These are phyloP conservation scores for Drosophila subobscura DNA, from an alignment of 1,140 invertebrate genomes.

Conservation along the genomic window DNA sequence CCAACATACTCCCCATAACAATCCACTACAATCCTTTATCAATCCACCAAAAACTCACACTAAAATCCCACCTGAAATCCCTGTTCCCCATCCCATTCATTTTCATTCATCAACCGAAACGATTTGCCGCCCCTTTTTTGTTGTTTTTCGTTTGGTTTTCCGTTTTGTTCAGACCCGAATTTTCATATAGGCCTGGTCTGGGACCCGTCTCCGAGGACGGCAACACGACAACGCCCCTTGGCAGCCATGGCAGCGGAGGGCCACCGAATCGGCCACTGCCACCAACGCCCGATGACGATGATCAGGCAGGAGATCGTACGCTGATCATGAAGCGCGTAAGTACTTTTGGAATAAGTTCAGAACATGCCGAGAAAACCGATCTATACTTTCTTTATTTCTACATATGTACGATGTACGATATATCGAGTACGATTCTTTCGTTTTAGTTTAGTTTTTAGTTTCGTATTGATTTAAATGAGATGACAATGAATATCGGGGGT, in stretches of 20 bases:
- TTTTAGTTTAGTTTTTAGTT: constrained; percentile 65
- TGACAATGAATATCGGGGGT: constrained; percentile 19
- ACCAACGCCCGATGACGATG: constrained; percentile 95
- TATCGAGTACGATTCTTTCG: constrained; percentile 30
- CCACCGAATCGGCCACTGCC: constrained; percentile 96
- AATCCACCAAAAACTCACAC: no score
- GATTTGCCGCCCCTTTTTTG: constrained; percentile 77
- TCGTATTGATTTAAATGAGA: constrained; percentile 48
- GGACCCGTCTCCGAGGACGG: constrained; percentile 85
- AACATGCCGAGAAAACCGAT: not conserved
- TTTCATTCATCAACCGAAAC: constrained; percentile 36
- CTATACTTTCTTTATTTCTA: constrained; percentile 18
- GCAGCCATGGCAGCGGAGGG: constrained; percentile 86
- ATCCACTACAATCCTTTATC: no score
- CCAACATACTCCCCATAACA: constrained; percentile 17
- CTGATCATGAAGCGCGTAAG: constrained; percentile 95
- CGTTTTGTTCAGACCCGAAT: constrained; percentile 88
- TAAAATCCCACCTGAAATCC: no score
- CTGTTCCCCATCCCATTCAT: constrained; percentile 28
- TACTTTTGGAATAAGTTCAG: constrained; percentile 3
- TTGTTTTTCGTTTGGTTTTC: constrained; percentile 55
- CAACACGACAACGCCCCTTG: constrained; percentile 83
- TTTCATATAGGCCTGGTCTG: constrained; percentile 92
- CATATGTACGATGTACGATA: not conserved
- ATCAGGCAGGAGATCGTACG: constrained; percentile 90